Base-by-base conservation (phyloP, 2,797 vertebrate genomes). In the Catharus ustulatus region DNA sequence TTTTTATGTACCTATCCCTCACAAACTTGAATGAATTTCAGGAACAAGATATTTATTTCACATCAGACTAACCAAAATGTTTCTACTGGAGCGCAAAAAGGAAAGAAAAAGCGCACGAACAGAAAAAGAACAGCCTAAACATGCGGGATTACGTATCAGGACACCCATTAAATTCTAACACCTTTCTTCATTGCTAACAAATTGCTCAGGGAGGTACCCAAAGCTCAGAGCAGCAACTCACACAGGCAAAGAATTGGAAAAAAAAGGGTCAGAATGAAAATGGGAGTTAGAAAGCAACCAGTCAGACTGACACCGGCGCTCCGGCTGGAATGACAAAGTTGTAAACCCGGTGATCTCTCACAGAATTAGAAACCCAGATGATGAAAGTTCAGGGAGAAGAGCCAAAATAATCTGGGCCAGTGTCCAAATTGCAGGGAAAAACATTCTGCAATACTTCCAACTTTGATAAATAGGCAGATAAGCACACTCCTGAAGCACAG, bases 291-390 rank as follows among this genome's bases (percentile, higher is more conserved):
- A 93, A 94, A 93, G 75, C 89, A 86, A 87, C 49, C 73, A 95
- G 91, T 87, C 80, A 91, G 63, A 87, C 63, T 71, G 79, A 94
- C 75, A 61, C 43, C 11, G 3, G 46, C 0, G 1, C 21, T 94
- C 42, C 19, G 0, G 63, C 66, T 75, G 92, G 46, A 93, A 95
- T 84, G 64, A 66, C 91, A 84, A 92, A 74, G 82, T 77, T 89
- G 81, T 96, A 94, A 96, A 94, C 72, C 92, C 61, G 45, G 84
- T 48, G 86, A 95, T 75, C 86, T 71, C 93, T 69, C 34, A 4
- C 58, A 90, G 58, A 95, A 93, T 87, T 91, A 96, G 82, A 97
- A 97, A 96, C 59, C 68, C 80, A 87, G 80, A 77, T 93, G 87
- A 95, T 87, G 58, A 92, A 95, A 96, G 59, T 64, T 89, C 42